Evolutionary conservation across 2,888 invertebrate species (phyloP), one percentile per base, ranked within the genome.

Genomic region (Nomada hirtipes): DNA sequence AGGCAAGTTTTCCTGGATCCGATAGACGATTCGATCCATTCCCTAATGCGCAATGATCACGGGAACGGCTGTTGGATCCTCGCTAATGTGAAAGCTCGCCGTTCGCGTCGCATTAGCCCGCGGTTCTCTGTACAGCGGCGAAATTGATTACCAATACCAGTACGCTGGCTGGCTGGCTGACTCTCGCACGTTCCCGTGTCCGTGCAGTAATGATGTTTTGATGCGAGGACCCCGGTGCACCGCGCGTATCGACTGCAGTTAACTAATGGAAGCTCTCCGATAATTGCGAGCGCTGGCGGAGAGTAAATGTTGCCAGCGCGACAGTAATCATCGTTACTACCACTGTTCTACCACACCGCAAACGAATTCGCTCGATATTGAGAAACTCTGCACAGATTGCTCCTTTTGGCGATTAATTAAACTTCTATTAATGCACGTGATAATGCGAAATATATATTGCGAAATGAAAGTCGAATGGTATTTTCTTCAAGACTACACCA

Each of bases 181-280:
- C 85, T 83, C 82, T 60, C 85, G 82, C 85, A 82, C 76, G 85
- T 69, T 83, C 85, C 61, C 76, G 85, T 84, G 86, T 88, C 84
- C 87, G 90, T 88, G 89, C 91, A 90, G 91, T 93, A 93, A 93
- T 93, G 93, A 93, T 92, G 92, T 93, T 93, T 92, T 93, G 93
- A 93, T 93, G 93, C 91, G 91, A 90, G 90, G 89, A 90, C 87
- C 91, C 89, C 87, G 86, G 90, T 89, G 90, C 89, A 87, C 87
- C 87, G 89, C 87, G 90, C 88, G 90, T 93, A 92, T 92, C 91
- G 93, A 92, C 92, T 92, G 92, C 91, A 92, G 92, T 93, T 92
- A 93, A 93, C 93, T 93, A 93, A 93, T 93, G 93, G 93, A 93
- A 92, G 91, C 93, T 92, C 91, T 89, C 92, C 91, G 92, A 93